Evolutionary conservation across 2,888 invertebrate genomes (phyloP).

Genomic region (Mythimna lalbum): DNA sequence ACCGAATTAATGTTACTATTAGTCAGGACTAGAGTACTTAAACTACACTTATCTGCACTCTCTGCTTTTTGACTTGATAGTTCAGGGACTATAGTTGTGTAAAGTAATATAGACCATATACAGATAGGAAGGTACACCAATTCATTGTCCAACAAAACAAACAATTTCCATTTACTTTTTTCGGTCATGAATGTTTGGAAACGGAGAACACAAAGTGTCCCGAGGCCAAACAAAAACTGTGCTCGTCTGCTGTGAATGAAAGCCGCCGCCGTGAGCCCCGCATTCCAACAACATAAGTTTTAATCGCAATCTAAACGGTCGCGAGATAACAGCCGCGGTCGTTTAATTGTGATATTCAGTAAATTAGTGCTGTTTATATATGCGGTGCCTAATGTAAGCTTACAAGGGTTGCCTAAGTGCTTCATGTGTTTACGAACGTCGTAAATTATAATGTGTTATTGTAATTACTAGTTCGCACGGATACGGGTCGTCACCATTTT

Average conservation of each 20-base stretch:
- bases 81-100: neutral
- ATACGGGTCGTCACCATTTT: neutral
- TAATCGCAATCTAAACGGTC: conserved; percentile 40
- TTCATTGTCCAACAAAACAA: neutral
- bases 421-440: neutral
- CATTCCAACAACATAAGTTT: conserved; percentile 27
- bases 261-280: neutral
- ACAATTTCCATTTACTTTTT: conserved; percentile 2
- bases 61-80: neutral
- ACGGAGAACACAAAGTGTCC: neutral
- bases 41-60: no score
- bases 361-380: conserved; percentile 22
- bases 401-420: neutral
- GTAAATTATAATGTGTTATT: neutral
- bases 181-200: neutral
- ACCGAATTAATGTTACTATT: neutral
- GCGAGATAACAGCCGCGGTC: neutral
- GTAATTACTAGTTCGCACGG: neutral
- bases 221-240: conserved; percentile 11
- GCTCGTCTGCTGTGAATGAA: conserved; percentile 4
- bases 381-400: neutral
- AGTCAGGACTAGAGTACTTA: neutral
- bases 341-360: conserved; percentile 3
- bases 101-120: neutral
- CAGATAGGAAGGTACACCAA: neutral